Evolutionary conservation across 2,797 vertebrate genomes (phyloP).

Genomic region (Saxicola maurus): DNA sequence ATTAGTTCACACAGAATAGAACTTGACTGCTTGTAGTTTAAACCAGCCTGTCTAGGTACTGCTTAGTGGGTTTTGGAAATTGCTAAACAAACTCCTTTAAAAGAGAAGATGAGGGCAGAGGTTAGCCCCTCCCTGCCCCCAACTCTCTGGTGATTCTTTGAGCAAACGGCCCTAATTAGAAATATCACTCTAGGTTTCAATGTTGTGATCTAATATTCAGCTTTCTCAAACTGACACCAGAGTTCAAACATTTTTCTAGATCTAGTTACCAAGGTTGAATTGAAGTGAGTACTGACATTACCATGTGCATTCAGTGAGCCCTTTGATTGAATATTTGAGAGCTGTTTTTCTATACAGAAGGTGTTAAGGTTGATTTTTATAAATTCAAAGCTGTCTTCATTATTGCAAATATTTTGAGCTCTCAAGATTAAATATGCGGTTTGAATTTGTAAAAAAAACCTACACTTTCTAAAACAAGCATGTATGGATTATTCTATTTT

Average conservation of each 20-base stretch:
- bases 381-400: slow-evolving; percentile 12
- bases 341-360: slow-evolving; percentile 12
- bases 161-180: background rate
- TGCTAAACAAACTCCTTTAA: background rate
- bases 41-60: background rate
- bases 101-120: background rate
- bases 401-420: background rate
- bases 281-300: slow-evolving; percentile 30
- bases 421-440: background rate
- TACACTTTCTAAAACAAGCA: background rate
- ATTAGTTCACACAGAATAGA: slow-evolving; percentile 15
- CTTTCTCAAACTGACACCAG: slow-evolving; percentile 23
- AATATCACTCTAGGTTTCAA: background rate
- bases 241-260: slow-evolving; percentile 37
- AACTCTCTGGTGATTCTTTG: background rate
- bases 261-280: slow-evolving; percentile 39
- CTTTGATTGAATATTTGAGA: slow-evolving; percentile 1
- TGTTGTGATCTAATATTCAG: slow-evolving; percentile 35
- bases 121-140: background rate
- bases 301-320: background rate
- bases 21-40: slow-evolving; percentile 7
- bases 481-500: background rate
- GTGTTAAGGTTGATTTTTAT: slow-evolving; percentile 30
- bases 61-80: background rate
- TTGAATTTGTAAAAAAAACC: slow-evolving; percentile 8